Evolutionary conservation across 2,888 invertebrate species (phyloP), one percentile per base, ranked within the genome.

Genomic region (Amblyteles armatorius): DNA sequence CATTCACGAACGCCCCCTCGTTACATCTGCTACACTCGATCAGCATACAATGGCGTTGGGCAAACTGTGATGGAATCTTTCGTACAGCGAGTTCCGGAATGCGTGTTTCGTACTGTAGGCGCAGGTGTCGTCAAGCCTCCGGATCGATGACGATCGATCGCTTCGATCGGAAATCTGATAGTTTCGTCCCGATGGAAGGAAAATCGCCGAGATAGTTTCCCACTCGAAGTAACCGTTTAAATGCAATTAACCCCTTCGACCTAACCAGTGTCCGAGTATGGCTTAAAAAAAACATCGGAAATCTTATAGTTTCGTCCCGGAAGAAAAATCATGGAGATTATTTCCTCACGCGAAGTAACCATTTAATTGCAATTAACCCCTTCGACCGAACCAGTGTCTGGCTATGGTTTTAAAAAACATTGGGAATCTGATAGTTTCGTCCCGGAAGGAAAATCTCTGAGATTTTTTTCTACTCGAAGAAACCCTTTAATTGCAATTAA

Each of bases 1-100:
- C 29, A 60, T 60, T 60, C 29, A 60, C 60, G 29, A 2, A 60
- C 60, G 60, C 60, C 60, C 22, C 60, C 60, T 60, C 60, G 60
- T 60, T 29, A 29, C 29, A 60, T 29, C 60, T 13, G 26, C 60
- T 11, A 60, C 29, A 29, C 60, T 29, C 60, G 29, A 60, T 60
- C 60, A 29, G 33, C 60, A 60, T 60, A 60, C 60, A 60, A 60
- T 60, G 29, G 60, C 60, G n/a, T 60, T 26, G 29, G 11, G 60
- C 60, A 16, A 60, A 60, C 1, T 13, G 60, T 26, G 33, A 29
- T 3, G 29, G 26, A 60, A 33, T 60, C 26, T n/a, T 60, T 26
- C 60, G 2, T 26, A n/a, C 60, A 16, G 4, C 29, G 29, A 60
- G 16, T 29, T 60, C 29, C 60, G 60, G 60, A 60, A 60, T 60